Conservation (phyloP, 1,140 invertebrate species). For the Wiebesia pumilae region DNA sequence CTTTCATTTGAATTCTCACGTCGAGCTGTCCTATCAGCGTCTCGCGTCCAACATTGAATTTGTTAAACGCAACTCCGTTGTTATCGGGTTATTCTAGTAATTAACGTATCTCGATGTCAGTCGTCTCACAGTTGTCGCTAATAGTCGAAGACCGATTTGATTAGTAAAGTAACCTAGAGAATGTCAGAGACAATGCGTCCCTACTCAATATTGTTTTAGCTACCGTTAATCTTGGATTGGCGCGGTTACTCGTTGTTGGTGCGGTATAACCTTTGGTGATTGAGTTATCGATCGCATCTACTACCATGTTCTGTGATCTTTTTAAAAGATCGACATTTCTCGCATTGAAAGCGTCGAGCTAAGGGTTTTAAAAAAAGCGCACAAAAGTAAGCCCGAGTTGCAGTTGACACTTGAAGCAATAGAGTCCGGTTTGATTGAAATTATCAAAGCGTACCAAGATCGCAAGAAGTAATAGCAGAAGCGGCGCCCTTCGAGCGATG, state of each 20-base stretch:
- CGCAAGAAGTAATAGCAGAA: not conserved
- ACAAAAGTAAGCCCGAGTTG: no score
- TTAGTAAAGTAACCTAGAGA: not conserved
- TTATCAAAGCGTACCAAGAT: not conserved
- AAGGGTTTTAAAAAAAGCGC: no score
- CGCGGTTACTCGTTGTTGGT: no score
- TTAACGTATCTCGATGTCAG: constrained; percentile 19
- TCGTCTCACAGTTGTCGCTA: not conserved
- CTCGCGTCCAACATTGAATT: not conserved
- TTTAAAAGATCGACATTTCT: no score
- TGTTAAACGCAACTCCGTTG: not conserved
- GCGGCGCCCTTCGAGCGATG: not conserved
- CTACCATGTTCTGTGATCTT: no score
- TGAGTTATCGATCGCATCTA: no score
- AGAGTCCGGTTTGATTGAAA: not conserved
- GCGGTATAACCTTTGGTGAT: no score
- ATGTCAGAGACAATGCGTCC: not conserved
- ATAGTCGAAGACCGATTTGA: not conserved
- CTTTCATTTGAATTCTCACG: constrained; percentile 15
- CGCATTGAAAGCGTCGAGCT: no score
- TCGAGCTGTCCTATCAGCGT: not conserved
- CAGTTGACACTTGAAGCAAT: not conserved
- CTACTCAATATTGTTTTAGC: not conserved
- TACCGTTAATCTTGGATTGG: not conserved
- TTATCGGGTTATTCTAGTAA: constrained; percentile 23